These are phyloP conservation scores for Stenotaenia linearis DNA, from an alignment of 2,888 invertebrate species.

Conservation along the genomic window DNA sequence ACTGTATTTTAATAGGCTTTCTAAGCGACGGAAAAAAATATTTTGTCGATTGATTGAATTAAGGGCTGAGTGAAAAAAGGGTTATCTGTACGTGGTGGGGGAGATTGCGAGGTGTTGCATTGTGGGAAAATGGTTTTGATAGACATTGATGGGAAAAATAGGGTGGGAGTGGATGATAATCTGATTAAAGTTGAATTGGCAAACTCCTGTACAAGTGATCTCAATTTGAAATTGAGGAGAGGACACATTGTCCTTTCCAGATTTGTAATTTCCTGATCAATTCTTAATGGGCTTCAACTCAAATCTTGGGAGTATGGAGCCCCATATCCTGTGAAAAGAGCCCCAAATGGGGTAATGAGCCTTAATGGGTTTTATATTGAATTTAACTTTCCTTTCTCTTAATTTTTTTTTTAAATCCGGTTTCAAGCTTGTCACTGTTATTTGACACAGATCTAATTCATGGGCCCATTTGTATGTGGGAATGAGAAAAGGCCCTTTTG, in stretches of 20 bases:
- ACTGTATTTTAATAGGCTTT: neutral
- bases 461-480: constrained; percentile 20
- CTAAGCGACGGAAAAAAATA: no score
- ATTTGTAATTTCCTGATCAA: constrained; percentile 32
- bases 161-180: constrained; percentile 26
- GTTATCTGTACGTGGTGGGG: neutral
- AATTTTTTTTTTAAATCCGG: constrained; percentile 27
- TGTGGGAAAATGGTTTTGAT: constrained; percentile 17
- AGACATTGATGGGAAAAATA: constrained; percentile 24
- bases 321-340: constrained; percentile 31
- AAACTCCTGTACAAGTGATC: constrained; percentile 15
- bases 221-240: constrained; percentile 14
- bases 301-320: constrained; percentile 28
- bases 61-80: neutral
- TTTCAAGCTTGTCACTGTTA: constrained; percentile 26
- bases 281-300: constrained; percentile 31
- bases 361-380: constrained; percentile 30
- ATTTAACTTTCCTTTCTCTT: constrained; percentile 27
- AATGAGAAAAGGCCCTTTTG: constrained; percentile 21
- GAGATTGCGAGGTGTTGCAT: neutral
- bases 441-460: constrained; percentile 21
- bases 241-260: constrained; percentile 32
- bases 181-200: constrained; percentile 23
- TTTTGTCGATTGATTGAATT: neutral
- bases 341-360: constrained; percentile 27